Conservation (phyloP, 2,888 invertebrate genomes). For the Machimus atricapillus region DNA sequence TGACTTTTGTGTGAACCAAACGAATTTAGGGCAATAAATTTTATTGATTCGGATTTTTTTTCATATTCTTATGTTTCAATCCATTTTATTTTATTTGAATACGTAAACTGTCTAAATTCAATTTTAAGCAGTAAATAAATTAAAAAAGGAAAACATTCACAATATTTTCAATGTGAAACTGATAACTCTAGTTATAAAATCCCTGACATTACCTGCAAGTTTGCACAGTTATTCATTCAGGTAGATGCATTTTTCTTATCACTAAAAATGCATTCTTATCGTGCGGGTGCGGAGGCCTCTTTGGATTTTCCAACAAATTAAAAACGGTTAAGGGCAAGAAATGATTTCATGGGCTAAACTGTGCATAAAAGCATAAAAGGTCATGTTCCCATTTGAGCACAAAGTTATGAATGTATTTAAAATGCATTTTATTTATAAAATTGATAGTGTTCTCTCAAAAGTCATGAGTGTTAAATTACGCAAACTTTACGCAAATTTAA, state of each 20-base stretch:
- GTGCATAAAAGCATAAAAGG: not conserved
- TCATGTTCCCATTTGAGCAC: not conserved
- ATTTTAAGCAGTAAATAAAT: too few species aligned
- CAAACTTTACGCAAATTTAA: not conserved
- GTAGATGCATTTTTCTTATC: not conserved
- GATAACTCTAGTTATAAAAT: not conserved
- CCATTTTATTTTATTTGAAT: too few species aligned
- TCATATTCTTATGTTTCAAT: too few species aligned
- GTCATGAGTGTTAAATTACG: not conserved
- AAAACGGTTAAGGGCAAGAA: not conserved
- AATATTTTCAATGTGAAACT: not conserved
- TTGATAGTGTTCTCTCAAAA: not conserved
- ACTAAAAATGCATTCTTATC: not conserved
- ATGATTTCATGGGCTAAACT: not conserved
- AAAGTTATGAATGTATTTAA: not conserved
- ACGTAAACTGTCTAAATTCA: too few species aligned
- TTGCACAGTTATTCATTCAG: not conserved
- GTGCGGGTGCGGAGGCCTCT: not conserved
- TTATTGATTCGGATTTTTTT: too few species aligned
- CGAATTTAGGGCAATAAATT: too few species aligned
- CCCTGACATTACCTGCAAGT: not conserved
- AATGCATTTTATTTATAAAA: not conserved
- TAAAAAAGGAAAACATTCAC: not conserved
- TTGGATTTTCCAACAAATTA: not conserved
- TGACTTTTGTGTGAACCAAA: too few species aligned